Evolutionary conservation across 35 echinoderm and acorn worm species (phyloP).

Genomic region (Ophiothrix spiculata): DNA sequence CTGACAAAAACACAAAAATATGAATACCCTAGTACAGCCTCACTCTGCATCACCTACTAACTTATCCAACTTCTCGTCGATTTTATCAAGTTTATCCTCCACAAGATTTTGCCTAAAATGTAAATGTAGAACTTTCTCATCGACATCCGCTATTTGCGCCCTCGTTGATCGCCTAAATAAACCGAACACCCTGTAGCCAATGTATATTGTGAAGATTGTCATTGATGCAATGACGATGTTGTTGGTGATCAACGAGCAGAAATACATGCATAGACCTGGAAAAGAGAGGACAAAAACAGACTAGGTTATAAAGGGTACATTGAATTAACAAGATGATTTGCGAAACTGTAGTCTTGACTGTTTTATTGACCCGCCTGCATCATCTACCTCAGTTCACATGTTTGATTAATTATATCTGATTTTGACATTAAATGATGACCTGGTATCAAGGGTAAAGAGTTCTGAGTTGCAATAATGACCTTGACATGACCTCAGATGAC

Average conservation of each 20-base stretch:
- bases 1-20: background rate
- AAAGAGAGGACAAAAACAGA: background rate
- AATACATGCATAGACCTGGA: conserved; percentile 51
- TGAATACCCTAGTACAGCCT: background rate
- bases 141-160: background rate
- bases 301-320: too few species aligned
- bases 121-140: conserved; percentile 27
- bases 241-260: conserved; percentile 37
- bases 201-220: conserved; percentile 35
- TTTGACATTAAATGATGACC: too few species aligned
- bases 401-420: too few species aligned
- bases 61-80: conserved; percentile 29
- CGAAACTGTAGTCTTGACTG: too few species aligned
- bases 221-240: conserved; percentile 32
- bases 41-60: conserved; percentile 5
- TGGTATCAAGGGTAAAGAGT: too few species aligned
- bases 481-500: too few species aligned
- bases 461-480: too few species aligned
- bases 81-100: conserved; percentile 42
- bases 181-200: conserved; percentile 24
- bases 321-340: too few species aligned
- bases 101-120: conserved; percentile 8
- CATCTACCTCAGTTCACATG: too few species aligned
- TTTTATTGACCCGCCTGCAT: too few species aligned
- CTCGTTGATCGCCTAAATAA: conserved; percentile 10